These are phyloP conservation scores for Lasaia peninsularis DNA, from an alignment of 1,140 invertebrate species.

Conservation along the genomic window DNA sequence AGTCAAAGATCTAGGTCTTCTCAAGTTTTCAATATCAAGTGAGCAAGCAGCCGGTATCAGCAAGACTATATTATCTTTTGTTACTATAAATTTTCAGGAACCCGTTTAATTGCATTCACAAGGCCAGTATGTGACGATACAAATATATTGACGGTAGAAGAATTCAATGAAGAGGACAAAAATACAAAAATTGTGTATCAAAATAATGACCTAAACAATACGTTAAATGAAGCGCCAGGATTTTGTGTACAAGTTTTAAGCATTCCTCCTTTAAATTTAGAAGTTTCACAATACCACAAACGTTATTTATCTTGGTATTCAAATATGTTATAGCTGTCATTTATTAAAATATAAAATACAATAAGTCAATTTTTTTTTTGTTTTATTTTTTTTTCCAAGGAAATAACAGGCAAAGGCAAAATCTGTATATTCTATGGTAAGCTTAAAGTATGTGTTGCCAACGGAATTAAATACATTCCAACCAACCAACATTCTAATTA, in stretches of 20 bases:
- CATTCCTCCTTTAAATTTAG: slow-evolving; percentile 34
- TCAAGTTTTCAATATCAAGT: too few relatives aligned
- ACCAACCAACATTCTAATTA: too few relatives aligned
- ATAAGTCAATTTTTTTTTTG: too few relatives aligned
- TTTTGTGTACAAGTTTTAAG: slow-evolving; percentile 40
- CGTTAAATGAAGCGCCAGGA: slow-evolving; percentile 50
- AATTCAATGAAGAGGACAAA: slow-evolving; percentile 28
- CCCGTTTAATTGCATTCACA: slow-evolving; percentile 46
- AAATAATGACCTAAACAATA: slow-evolving; percentile 19
- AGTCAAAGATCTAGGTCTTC: too few relatives aligned
- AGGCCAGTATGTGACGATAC: slow-evolving; percentile 35
- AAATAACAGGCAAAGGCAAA: too few relatives aligned
- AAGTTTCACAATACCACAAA: slow-evolving; percentile 37
- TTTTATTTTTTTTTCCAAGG: neutral
- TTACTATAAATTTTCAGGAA: slow-evolving; percentile 35
- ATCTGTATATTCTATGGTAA: too few relatives aligned
- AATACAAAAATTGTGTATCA: slow-evolving; percentile 9
- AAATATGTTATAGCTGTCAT: slow-evolving; percentile 11
- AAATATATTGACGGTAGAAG: slow-evolving; percentile 44
- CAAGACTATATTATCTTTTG: too few relatives aligned
- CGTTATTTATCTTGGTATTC: slow-evolving; percentile 38
- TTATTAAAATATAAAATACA: too few relatives aligned
- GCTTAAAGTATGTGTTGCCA: too few relatives aligned
- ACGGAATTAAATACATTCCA: too few relatives aligned
- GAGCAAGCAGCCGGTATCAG: too few relatives aligned